Evolutionary conservation across 2,113 vertebrate genomes (phyloP), one percentile per base, ranked within the genome.

Genomic region (Dasyornis broadbenti): DNA sequence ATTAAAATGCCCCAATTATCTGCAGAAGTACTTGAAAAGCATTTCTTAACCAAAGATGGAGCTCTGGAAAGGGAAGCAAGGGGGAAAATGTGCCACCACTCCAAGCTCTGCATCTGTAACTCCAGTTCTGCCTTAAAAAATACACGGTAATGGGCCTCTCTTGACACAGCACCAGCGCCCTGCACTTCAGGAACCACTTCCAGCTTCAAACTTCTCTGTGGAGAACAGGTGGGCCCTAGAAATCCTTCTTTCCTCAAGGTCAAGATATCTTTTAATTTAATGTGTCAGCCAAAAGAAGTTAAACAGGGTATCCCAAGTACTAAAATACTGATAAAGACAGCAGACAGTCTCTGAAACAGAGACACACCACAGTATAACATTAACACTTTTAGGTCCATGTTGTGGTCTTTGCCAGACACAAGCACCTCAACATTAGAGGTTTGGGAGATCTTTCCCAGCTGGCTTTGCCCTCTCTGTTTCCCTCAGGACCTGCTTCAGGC

Each of bases 311-410:
- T 47, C 23, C 57, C 9, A 53, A 68, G 18, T 31, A 24, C 60
- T 56, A 47, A 37, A 91, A 71, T 1, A 66, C 69, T 9, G 44
- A 60, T 64, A 87, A 72, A 56, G 31, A 68, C 7, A 42, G n/a
- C 40, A 54, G 54, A 40, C 15, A 42, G 28, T 9, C 35, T 37
- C 73, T 17, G 28, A 71, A 56, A 23, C 10, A 75, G 19, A 68
- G 10, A 54, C 14, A 23, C 1, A 19, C 10, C 3, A 5, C 4
- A 0, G 9, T 2, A 9, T 2, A 45, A 21, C 1, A 28, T 1
- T 10, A 52, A 35, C 52, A 24, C 33, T 39, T 57, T 21, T 3
- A 53, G 66, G 15, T 4, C 52, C 18, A 54, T 21, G 23, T 35
- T 50, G 45, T 15, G 26, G 44, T 22, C 47, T 50, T 37, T 47